Evolutionary conservation across 2,797 vertebrate genomes (phyloP).

Genomic region (Sebastes cheni): DNA sequence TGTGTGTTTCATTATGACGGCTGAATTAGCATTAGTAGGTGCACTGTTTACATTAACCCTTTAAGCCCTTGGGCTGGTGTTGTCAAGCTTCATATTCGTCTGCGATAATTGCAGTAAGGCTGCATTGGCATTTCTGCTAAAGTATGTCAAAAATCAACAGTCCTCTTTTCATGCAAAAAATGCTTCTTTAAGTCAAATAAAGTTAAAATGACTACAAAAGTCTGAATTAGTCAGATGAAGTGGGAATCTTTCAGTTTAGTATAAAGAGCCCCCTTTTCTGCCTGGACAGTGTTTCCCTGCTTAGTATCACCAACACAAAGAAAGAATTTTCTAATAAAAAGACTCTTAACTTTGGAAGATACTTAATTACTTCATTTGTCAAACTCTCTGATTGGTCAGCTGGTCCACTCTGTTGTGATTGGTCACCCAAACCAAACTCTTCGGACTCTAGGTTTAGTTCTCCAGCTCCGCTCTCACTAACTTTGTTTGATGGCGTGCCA

Average conservation of each 20-base stretch:
- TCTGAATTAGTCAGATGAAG: background rate
- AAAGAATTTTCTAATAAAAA: background rate
- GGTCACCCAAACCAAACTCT: no score
- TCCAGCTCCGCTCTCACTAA: no score
- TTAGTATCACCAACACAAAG: background rate
- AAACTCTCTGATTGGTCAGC: background rate
- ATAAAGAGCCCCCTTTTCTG: background rate
- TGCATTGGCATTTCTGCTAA: background rate
- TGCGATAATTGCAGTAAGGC: background rate
- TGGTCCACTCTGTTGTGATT: no score
- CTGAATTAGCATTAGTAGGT: constrained; percentile 2
- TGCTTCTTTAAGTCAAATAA: background rate
- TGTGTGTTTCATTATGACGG: constrained; percentile 12
- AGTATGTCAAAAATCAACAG: background rate
- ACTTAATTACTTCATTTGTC: background rate
- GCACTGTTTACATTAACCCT: constrained; percentile 9
- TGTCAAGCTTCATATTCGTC: background rate
- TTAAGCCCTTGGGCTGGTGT: background rate
- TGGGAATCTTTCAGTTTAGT: background rate
- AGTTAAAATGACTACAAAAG: background rate
- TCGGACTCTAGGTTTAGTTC: no score
- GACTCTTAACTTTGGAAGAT: background rate
- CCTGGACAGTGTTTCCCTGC: background rate
- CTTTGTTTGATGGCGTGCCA: no score
- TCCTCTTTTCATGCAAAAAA: background rate